Evolutionary conservation across 1,140 invertebrate species (phyloP), one percentile per base, ranked within the genome.

Genomic region (Diorhabda elongata): DNA sequence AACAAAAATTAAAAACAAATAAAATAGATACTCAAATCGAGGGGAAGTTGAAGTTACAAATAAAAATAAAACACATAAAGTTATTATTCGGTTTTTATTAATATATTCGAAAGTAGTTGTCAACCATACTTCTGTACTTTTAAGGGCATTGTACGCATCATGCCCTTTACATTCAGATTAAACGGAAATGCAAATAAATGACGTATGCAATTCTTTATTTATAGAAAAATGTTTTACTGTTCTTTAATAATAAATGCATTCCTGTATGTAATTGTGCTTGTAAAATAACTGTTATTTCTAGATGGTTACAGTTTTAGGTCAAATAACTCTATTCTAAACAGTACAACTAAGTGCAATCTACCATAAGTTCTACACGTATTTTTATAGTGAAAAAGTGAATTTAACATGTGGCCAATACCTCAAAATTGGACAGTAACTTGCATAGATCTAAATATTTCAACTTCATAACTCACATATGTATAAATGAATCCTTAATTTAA

Each of bases 221-320:
- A 64, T 69, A 43, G 58, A 64, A 59, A 52, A 44, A 44, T 62
- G 56, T 68, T 69, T 26, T 45, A 64, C 56, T 47, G 44, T 64
- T 64, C 62, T 45, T 11, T 69, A 59, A 63, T 68, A 58, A 64
- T 69, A 74, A 74, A 71, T 74, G 73, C 71, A 73, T 73, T 71
- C 72, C 71, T 73, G 69, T 73, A 75, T 72, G 69, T 75, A 73
- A 75, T 73, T 75, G 72, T 73, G 68, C 74, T 73, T 75, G 70
- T 73, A 78, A 77, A 74, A 77, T 79, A 80, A 80, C 78, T 80
- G 78, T 80, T 77, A 75, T 78, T 79, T 74, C 74, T 73, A 78
- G 71, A 73, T 78, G 76, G 79, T 79, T 78, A 79, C 77, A 79
- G 78, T 80, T 80, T 78, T 76, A 80, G 78, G 78, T 80, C 78